Evolutionary conservation across 2,888 invertebrate genomes (phyloP), one percentile per base, ranked within the genome.

Genomic region (Synanthedon tipuliformis): DNA sequence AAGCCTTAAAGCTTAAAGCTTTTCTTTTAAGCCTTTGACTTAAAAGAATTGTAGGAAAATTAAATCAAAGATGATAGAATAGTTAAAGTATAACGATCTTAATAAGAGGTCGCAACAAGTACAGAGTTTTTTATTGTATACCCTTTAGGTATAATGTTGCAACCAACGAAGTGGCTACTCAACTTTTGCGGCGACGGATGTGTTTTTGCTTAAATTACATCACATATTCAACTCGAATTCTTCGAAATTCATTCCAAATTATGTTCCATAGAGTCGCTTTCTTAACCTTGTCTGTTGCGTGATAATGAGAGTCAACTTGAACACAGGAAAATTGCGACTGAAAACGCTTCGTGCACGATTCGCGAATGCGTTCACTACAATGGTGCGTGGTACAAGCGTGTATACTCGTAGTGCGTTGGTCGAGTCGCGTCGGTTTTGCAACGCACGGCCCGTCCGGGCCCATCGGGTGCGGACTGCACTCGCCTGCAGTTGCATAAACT

Each of bases 401-500:
- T 67, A 65, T 60, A 65, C 65, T 66, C 68, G 70, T 75, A 71
- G 73, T 71, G 69, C 63, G 64, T 60, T 63, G 61, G 51, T 56
- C 51, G 61, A 18, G 18, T 49, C 65, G 60, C 64, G 67, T 65
- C 51, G 60, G 69, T 83, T 75, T 84, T 80, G 84, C 82, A 85
- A 84, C 64, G 16, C 16, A 12, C 64, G 65, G 67, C 68, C 69
- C 70, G 66, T 65, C 69, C 67, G 68, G 73, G 78, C 73, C 82
- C 81, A 80, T 81, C 84, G 78, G 74, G 76, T 69, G 75, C 71
- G 67, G 66, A 68, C 74, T 81, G 82, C 82, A 83, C 74, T 78
- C 72, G 71, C 69, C 62, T 77, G 82, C 78, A 78, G 76, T 86
- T 86, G 86, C 86, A 86, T 85, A 83, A 85, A 84, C 66, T 56